phyloP scores from a whole-genome alignment of 2,113 vertebrate species.

The Carassius carassius region DNA sequence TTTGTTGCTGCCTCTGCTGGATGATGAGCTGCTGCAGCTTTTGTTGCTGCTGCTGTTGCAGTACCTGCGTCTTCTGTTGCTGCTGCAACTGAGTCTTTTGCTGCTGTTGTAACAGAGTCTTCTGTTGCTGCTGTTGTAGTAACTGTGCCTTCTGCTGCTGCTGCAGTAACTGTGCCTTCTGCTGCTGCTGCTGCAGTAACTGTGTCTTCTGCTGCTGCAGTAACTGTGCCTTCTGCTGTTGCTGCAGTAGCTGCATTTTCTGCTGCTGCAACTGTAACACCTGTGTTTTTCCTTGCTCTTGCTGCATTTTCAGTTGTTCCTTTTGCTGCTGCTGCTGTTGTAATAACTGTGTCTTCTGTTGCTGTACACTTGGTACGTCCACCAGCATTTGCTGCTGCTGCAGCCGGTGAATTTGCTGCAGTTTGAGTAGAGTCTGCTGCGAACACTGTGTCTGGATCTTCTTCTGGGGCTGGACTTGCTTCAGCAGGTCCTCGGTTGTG shows the following conservation, averaged over 20 bases:
- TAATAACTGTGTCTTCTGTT: constrained; percentile 51
- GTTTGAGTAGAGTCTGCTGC: constrained; percentile 71
- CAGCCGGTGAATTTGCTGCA: constrained; percentile 74
- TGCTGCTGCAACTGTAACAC: constrained; percentile 47
- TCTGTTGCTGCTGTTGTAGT: constrained; percentile 53
- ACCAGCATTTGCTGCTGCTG: constrained; percentile 63
- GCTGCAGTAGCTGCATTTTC: constrained; percentile 43
- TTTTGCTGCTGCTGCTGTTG: constrained; percentile 44
- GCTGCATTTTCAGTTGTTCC: constrained; percentile 38
- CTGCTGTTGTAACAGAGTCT: constrained; percentile 38
- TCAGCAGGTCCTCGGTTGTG: constrained; percentile 60
- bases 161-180: constrained; percentile 45
- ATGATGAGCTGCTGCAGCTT: constrained; percentile 56
- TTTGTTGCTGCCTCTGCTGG: constrained; percentile 50
- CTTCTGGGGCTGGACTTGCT: constrained; percentile 47
- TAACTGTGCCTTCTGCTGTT: constrained; percentile 57
- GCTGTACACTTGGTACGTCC: constrained; percentile 32
- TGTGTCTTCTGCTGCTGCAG: constrained; percentile 48
- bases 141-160: constrained; percentile 42
- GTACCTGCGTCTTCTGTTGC: constrained; percentile 59
- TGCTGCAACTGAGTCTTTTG: constrained; percentile 40
- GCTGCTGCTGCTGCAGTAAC: constrained; percentile 55
- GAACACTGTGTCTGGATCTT: constrained; percentile 71
- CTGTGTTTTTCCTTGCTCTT: constrained; percentile 61
- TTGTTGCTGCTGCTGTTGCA: constrained; percentile 58